Conservation (phyloP, 2,797 vertebrate genomes). For the Thunnus albacares region DNA sequence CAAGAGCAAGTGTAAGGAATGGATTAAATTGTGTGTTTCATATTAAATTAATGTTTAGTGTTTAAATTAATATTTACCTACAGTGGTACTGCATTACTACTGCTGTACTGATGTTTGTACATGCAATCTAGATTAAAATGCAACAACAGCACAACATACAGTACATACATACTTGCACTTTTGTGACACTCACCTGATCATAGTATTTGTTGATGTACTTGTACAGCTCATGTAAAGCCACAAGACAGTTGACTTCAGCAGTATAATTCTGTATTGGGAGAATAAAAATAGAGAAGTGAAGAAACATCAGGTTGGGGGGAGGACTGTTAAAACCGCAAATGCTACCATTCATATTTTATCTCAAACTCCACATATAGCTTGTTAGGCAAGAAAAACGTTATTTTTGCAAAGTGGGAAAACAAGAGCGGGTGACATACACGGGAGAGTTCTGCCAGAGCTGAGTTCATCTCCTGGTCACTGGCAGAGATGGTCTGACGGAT, state of each 20-base stretch:
- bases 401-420: slow-evolving; percentile 17
- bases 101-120: too few species aligned
- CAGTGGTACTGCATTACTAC: too few species aligned
- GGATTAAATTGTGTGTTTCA: too few species aligned
- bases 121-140: too few species aligned
- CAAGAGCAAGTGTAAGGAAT: too few species aligned
- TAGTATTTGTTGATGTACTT: slow-evolving; percentile 99
- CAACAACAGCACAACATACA: too few species aligned
- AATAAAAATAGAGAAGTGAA: slow-evolving; percentile 46
- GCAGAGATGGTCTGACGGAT: slow-evolving; percentile 96
- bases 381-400: slow-evolving; percentile 19
- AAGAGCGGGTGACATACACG: slow-evolving; percentile 84
- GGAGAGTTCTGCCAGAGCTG: slow-evolving; percentile 94
- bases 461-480: slow-evolving; percentile 99
- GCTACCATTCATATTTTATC: slow-evolving; percentile 50
- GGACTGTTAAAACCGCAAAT: slow-evolving; percentile 24
- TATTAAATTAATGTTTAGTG: too few species aligned
- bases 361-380: slow-evolving; percentile 28
- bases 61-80: too few species aligned
- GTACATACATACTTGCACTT: not conserved
- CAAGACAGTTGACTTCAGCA: slow-evolving; percentile 94
- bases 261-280: slow-evolving; percentile 90
- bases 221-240: slow-evolving; percentile 97
- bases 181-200: slow-evolving; percentile 90
- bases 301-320: slow-evolving; percentile 35